A percentile compares a stretch with the other conserved stretches of the same genome.
These are phyloP conservation scores for Illadopsis cleaveri DNA, from an alignment of 2,113 vertebrate genomes.

Conservation along the genomic window DNA sequence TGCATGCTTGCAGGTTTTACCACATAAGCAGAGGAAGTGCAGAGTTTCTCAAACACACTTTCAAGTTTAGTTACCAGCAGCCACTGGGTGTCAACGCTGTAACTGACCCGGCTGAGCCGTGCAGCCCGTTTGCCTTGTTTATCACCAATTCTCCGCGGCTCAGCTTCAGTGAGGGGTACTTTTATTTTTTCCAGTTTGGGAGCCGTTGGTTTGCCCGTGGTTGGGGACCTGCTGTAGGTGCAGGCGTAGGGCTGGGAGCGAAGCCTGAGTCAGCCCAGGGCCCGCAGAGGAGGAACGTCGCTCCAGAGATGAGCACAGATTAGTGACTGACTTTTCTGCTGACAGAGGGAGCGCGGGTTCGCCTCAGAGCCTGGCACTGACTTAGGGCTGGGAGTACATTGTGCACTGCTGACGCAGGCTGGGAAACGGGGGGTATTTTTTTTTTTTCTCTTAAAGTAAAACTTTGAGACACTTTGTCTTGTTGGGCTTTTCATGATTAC, in stretches of 20 bases:
- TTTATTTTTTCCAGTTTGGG: background rate
- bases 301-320: background rate
- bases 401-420: background rate
- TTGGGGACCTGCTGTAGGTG: background rate
- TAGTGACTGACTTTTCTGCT: background rate
- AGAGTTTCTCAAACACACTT: background rate
- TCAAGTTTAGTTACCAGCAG: background rate
- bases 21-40: accelerated
- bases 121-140: background rate
- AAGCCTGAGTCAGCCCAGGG: background rate
- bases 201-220: background rate
- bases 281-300: background rate
- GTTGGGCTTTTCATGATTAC: background rate
- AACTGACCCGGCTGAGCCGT: background rate
- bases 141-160: accelerated
- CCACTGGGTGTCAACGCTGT: background rate
- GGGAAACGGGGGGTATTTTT: background rate
- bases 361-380: background rate
- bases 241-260: background rate
- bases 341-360: conserved; percentile 1
- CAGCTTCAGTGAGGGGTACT: background rate
- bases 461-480: background rate
- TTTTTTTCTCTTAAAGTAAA: background rate
- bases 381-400: background rate
- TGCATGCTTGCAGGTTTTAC: background rate